Percentiles rank a stretch among this genome's conserved stretches.
Conservation (phyloP, 2,888 invertebrate genomes). For the Drosophila parthenogenetica region DNA sequence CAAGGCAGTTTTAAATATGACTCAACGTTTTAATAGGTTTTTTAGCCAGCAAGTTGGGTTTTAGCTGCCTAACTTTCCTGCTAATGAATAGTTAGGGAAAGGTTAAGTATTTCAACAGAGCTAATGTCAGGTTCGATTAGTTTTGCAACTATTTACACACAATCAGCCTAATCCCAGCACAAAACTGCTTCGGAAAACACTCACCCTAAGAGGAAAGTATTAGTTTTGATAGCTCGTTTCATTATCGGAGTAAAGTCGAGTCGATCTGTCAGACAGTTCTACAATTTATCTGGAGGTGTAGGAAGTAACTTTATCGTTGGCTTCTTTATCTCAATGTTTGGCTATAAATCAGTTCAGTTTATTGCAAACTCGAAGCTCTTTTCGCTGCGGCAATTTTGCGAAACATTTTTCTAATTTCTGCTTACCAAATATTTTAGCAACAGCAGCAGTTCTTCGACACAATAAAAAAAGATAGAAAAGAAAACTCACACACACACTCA, state of each 20-base stretch:
- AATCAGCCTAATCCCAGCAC: constrained; percentile 68
- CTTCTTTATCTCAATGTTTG: neutral
- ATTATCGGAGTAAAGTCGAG: constrained; percentile 23
- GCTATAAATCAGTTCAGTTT: constrained; percentile 72
- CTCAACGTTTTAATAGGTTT: neutral
- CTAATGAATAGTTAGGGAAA: neutral
- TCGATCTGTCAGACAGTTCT: constrained; percentile 25
- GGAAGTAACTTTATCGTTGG: constrained; percentile 36
- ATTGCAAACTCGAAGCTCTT: constrained; percentile 56
- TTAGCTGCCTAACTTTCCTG: too few relatives aligned
- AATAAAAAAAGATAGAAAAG: neutral
- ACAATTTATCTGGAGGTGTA: constrained; percentile 27
- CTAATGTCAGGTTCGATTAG: neutral
- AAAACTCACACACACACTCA: constrained; percentile 16
- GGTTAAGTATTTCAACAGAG: neutral
- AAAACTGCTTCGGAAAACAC: too few relatives aligned
- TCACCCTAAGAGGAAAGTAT: constrained; percentile 77
- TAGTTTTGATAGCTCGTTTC: constrained; percentile 19
- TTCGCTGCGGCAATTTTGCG: constrained; percentile 54
- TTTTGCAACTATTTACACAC: constrained; percentile 34
- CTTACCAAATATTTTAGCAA: constrained; percentile 64
- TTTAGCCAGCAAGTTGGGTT: too few relatives aligned
- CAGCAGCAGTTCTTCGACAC: constrained; percentile 52
- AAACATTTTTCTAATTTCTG: constrained; percentile 78
- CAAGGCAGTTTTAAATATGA: neutral